Evolutionary conservation across 2,888 invertebrate species (phyloP), one percentile per base, ranked within the genome.

Genomic region (Crioceris asparagi): DNA sequence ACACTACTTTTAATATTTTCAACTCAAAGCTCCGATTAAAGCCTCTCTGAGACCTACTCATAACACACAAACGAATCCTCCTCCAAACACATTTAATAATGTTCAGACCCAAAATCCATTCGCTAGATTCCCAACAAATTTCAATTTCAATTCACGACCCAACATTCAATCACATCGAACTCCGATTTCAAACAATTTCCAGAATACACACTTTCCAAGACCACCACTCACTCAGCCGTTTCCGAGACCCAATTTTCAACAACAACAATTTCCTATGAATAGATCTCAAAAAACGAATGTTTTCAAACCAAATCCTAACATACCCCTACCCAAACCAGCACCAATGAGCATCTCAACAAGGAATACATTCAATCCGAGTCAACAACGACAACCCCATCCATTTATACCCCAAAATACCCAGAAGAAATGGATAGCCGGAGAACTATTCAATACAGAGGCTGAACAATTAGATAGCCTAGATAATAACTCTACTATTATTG

Each of bases 311-410:
- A 29, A 3, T 11, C 29, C 12, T 4, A 4, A 4, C 3, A 29
- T 2, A 11, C 10, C 12, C 11, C 15, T 29, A 10, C 29, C 29
- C 12, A 11, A 10, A 29, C 12, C 29, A 4, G 15, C 29, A 4
- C 29, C 29, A 3, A 29, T 29, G 29, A 39, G 25, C 17, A 29
- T 39, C 8, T 39, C 23, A 12, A 30, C 16, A 14, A 29, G 11
- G 17, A 39, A 39, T 17, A 23, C 19, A 34, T 3, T 15, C 12
- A 11, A 15, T 12, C 29, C 29, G 15, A n/a, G n/a, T n/a, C n/a
- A n/a, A n/a, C n/a, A n/a, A n/a, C n/a, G n/a, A n/a, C n/a, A n/a
- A n/a, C n/a, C n/a, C n/a, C n/a, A n/a, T n/a, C n/a, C n/a, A n/a
- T n/a, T n/a, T n/a, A n/a, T n/a, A n/a, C n/a, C n/a, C n/a, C n/a